phyloP scores from a whole-genome alignment of 2,888 invertebrate genomes.

The Apamea crenata region DNA sequence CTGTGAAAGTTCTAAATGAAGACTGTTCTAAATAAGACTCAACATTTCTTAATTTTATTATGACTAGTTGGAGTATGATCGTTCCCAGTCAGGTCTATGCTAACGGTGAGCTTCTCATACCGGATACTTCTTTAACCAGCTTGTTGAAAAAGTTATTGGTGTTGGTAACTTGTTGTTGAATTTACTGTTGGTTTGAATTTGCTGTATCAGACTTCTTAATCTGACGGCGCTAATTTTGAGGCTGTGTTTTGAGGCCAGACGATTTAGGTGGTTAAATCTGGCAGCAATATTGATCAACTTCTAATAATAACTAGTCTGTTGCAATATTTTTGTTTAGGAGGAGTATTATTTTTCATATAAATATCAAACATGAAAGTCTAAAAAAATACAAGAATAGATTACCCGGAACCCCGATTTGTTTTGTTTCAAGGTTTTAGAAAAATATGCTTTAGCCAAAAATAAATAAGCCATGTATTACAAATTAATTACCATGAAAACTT shows the following conservation, averaged over 20 bases:
- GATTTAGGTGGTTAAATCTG: background rate
- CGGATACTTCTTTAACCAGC: no score
- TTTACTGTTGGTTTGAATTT: background rate
- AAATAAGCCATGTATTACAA: background rate
- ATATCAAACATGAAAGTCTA: background rate
- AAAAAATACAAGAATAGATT: background rate
- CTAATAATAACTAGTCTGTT: background rate
- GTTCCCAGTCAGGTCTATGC: no score
- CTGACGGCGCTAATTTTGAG: background rate
- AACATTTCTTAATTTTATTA: no score
- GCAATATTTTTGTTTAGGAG: background rate
- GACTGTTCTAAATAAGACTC: background rate
- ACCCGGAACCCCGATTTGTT: background rate
- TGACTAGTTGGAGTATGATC: no score
- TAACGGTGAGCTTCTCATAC: no score
- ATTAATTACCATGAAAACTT: conserved; percentile 24
- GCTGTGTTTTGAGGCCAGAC: background rate
- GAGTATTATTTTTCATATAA: background rate
- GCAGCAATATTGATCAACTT: background rate
- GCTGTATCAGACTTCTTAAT: background rate
- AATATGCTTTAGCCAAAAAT: background rate
- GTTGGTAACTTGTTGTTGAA: no score
- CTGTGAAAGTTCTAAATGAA: background rate
- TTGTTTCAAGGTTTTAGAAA: background rate
- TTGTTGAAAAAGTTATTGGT: no score